Conservation (phyloP, 2,797 vertebrate species). For the Staurois parvus region DNA sequence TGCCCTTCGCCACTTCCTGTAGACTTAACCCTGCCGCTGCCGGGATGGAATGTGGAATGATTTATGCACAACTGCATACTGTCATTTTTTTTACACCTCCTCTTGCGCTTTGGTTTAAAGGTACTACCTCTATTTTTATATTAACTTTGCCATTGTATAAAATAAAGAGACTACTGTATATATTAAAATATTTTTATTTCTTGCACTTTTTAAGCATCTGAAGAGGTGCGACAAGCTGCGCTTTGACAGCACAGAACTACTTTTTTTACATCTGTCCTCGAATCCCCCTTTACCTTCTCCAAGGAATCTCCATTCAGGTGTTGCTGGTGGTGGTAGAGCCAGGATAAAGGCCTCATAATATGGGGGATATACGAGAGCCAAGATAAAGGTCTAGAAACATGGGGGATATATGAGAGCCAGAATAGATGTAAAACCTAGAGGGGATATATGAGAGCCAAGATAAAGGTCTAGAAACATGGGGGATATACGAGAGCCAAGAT, state of each 20-base stretch:
- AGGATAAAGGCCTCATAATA: neutral
- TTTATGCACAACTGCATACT: neutral
- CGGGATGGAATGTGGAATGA: neutral
- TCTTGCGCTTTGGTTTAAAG: neutral
- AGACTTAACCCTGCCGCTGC: neutral
- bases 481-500: too few relatives aligned
- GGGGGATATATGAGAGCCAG: too few relatives aligned
- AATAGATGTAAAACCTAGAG: too few relatives aligned
- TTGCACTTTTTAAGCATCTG: neutral
- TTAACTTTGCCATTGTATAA: neutral
- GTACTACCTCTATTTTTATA: conserved; percentile 3
- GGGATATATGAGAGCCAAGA: too few relatives aligned
- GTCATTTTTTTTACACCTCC: neutral
- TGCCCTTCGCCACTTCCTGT: neutral
- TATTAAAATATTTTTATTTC: neutral
- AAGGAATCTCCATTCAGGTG: neutral
- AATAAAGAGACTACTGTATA: neutral
- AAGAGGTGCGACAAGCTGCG: neutral
- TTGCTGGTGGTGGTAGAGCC: too few relatives aligned
- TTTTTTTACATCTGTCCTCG: neutral
- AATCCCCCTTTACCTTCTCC: neutral
- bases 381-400: too few relatives aligned
- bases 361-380: too few relatives aligned
- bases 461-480: too few relatives aligned
- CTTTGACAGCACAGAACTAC: neutral